Percentiles rank a stretch among this genome's conserved stretches.
Conservation (phyloP, 2,888 invertebrate species). For the Lacanobia oleracea region DNA sequence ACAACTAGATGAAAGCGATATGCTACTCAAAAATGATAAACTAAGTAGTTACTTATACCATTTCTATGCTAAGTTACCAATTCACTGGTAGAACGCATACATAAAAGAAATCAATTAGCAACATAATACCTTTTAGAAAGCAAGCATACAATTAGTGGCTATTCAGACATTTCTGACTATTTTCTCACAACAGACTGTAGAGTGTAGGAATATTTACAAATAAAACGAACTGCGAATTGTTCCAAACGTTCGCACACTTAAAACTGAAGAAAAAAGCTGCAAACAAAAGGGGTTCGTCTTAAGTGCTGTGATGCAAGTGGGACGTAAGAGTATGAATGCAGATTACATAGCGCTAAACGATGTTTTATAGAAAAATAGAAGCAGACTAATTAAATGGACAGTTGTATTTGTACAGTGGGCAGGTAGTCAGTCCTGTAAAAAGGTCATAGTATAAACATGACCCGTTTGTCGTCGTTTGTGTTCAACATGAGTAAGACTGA, state of each 20-base stretch:
- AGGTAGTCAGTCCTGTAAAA: no score
- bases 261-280: slow-evolving; percentile 51
- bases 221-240: slow-evolving; percentile 41
- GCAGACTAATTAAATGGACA: no score
- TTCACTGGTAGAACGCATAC: neutral
- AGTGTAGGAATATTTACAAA: slow-evolving; percentile 31
- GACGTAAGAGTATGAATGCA: slow-evolving; percentile 43
- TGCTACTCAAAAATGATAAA: no score
- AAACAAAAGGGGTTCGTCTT: slow-evolving; percentile 57
- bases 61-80: no score
- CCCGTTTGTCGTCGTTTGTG: no score
- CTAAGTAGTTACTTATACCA: no score
- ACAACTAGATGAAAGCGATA: no score
- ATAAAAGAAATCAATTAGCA: slow-evolving; percentile 23
- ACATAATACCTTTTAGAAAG: slow-evolving; percentile 47
- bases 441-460: no score
- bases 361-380: neutral
- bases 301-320: slow-evolving; percentile 46
- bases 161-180: slow-evolving; percentile 26
- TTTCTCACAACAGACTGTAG: slow-evolving; percentile 41
- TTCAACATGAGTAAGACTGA: no score
- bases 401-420: no score
- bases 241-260: slow-evolving; percentile 54
- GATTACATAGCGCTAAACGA: slow-evolving; percentile 21
- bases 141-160: slow-evolving; percentile 29